phyloP scores from a whole-genome alignment of 2,888 invertebrate genomes.

The Lasius platythorax region DNA sequence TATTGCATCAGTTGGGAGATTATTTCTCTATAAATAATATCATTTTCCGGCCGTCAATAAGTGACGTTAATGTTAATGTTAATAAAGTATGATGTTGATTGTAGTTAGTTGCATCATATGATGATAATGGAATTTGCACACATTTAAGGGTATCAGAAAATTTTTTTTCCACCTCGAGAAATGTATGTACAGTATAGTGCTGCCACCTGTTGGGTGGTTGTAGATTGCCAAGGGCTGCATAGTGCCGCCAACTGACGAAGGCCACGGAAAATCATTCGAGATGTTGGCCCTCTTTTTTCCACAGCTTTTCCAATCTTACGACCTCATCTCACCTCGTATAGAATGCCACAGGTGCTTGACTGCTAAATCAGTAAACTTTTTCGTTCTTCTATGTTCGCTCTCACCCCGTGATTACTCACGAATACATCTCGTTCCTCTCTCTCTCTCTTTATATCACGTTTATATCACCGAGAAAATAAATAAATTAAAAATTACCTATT shows the following conservation, averaged over 20 bases:
- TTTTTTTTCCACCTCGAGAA: not conserved
- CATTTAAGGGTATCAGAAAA: not conserved
- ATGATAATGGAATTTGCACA: not conserved
- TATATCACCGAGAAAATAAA: not conserved
- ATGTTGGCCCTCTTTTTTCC: slow-evolving; percentile 47
- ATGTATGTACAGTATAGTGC: slow-evolving; percentile 52
- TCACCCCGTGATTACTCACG: not conserved
- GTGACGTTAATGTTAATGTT: not conserved
- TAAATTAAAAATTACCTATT: slow-evolving; percentile 7
- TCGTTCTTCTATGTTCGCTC: not conserved
- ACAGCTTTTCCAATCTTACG: slow-evolving; percentile 53
- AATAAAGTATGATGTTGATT: slow-evolving; percentile 1
- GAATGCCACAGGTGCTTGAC: slow-evolving; percentile 66
- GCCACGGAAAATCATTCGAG: slow-evolving; percentile 33
- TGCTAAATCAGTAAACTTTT: slow-evolving; percentile 48
- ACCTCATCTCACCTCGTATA: slow-evolving; percentile 23
- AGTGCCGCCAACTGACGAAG: slow-evolving; percentile 70
- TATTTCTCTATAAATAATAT: not conserved
- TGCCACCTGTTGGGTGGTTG: slow-evolving; percentile 72
- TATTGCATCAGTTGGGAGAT: not conserved
- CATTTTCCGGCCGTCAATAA: not conserved
- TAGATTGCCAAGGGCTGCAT: slow-evolving; percentile 46
- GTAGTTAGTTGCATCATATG: not conserved
- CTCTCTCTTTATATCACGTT: not conserved
- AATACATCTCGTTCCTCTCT: not conserved